Evolutionary conservation across 1,140 invertebrate species (phyloP), one percentile per base, ranked within the genome.

Genomic region (Yoshiicerus persimilis): DNA sequence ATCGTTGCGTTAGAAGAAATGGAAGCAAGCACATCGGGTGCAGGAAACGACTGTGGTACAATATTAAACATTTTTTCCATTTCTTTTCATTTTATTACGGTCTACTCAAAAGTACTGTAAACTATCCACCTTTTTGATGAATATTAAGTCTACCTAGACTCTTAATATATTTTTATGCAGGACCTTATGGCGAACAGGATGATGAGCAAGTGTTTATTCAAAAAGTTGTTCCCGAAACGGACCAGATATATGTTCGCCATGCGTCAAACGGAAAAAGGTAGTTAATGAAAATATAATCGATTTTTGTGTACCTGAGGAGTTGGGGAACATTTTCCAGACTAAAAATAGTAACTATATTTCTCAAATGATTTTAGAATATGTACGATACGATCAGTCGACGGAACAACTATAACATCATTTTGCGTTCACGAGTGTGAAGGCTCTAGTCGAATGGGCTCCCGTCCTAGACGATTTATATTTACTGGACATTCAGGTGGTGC

Each of bases 161-260:
- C 20, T 2, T 41, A 41, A 41, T 77, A 34, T 38, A 25, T 36
- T 32, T 80, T 77, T n/a, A n/a, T n/a, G n/a, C n/a, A 96, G 98
- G 98, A 77, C 98, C 98, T 10, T 99, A 97, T 93, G 98, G 98
- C 13, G 98, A 99, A 92, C 97, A 98, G 93, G 97, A 99, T 92
- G 98, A 99, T 92, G 97, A 99, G 92, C 98, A 99, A 93, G 96
- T 99, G 66, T 99, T 99, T 92, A 96, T 99, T 38, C 98, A 99
- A 92, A 98, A 99, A 94, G 96, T 99, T 56, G 97, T 99, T 20
- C 97, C 98, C 4, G 97, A 99, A 92, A 98, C 97, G 6, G 97
- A 99, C 93, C 97, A 97, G 88, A 92, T 99, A 0, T 99, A 98
- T 93, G 97, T 99, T 10, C 93, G 98, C 86, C 93, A 98, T 20